Base-by-base conservation (phyloP, 2,797 vertebrate genomes). In the Takifugu rubripes region DNA sequence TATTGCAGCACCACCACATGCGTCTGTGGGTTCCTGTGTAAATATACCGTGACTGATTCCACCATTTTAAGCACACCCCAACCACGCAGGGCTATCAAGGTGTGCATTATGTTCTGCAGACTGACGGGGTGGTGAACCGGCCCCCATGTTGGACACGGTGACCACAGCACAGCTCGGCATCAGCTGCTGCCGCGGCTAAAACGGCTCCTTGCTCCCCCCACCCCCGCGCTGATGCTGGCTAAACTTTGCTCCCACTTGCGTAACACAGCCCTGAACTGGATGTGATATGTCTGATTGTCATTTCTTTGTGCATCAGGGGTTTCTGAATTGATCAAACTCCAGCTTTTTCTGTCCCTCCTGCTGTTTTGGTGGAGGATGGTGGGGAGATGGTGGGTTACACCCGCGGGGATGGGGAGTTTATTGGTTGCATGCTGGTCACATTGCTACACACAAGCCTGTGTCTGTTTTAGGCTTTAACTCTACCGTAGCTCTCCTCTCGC, bases 401-500 rank as follows among this genome's bases (percentile, higher is more conserved):
- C 53, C 54, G 17, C 9, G 52, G 55, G 54, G 54, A 52, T 64
- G 63, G 74, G 61, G 55, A 66, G 45, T 67, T 14, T 66, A 76
- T 61, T 75, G 73, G 77, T 75, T 85, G 75, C 79, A 84, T 97
- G 95, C 93, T 91, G 93, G 93, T 94, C 92, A 92, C 91, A 95
- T 92, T 94, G 94, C 95, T 95, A 94, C 93, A 96, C 94, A 97
- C 94, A 90, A 95, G 94, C 94, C 94, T 95, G 94, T 97, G 95
- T 97, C 94, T 97, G 94, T 97, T 98, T 96, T 95, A 96, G 88
- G 94, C 95, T 91, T 94, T 94, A 95, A 95, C 94, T 95, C 82
- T 79, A 80, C 81, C 56, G 91, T 96, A 95, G 94, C 93, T 94
- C 94, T 92, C 93, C 93, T 93, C 92, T 89, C 91, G 92, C 84